Evolutionary conservation across 2,797 vertebrate genomes (phyloP), one percentile per base, ranked within the genome.

Genomic region (Erpetoichthys calabaricus): DNA sequence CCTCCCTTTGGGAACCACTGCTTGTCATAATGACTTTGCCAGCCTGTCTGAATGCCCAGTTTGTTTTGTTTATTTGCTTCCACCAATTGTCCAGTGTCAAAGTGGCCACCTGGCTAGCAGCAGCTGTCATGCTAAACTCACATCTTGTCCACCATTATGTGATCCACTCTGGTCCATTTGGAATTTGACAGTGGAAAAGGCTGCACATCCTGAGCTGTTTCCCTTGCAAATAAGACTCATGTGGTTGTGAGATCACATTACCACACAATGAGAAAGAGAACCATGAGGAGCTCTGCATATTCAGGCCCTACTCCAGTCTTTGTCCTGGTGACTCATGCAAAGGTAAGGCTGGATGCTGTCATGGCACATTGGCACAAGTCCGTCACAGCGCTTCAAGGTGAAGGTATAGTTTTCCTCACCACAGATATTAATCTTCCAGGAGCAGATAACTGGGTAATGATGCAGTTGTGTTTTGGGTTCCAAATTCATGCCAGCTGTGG

Each of bases 161-260:
- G 96, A 93, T 45, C 96, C 95, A 0, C 71, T 99, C 77, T 93
- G 96, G 65, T 97, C 94, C 74, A 98, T 99, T 73, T 89, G 95
- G 66, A 99, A 99, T 81, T 80, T 99, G 87, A 95, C 96, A 59
- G 98, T 99, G 96, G 96, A 99, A 81, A 99, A 99, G 73, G 96
- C 98, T 75, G 96, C 96, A 65, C 97, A 97, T 74, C 98, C 94
- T 0, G 94, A 97, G 80, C 90, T 97, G 4, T 98, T 97, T 68
- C 95, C 25, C 94, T 0, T 98, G 94, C 80, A 98, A 97, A 82
- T 96, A 97, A 2, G 94, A 93, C 64, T 94, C 91, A 3, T 97
- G 91, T 1, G 93, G 94, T 65, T 97, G 94, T 7, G 93, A 97
- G 73, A 85, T 97, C 67, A 97, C 92, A 45, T 72, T 94, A 75